Conservation (phyloP, 2,113 vertebrate species). For the Corythornis vintsioides region DNA sequence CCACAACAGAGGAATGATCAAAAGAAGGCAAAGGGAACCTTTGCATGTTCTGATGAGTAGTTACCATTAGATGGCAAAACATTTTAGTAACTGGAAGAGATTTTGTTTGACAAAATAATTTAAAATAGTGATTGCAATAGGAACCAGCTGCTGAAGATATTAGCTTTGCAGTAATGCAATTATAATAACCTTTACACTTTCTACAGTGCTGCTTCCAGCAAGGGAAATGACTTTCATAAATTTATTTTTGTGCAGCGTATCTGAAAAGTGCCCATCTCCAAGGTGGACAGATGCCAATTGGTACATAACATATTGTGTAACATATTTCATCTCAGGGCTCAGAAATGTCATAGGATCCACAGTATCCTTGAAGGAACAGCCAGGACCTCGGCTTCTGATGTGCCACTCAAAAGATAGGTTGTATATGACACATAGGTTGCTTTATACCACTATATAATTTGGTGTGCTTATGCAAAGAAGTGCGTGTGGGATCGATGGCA, state of each 20-base stretch:
- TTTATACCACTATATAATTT: slow-evolving; percentile 33
- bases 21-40: background rate
- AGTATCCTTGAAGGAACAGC: slow-evolving; percentile 10
- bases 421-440: slow-evolving; percentile 52
- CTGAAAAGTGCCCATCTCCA: slow-evolving; percentile 8
- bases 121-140: slow-evolving; percentile 14
- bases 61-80: background rate
- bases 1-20: background rate
- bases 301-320: background rate
- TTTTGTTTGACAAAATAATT: slow-evolving; percentile 23
- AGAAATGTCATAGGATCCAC: background rate
- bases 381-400: slow-evolving; percentile 28
- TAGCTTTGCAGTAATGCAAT: background rate
- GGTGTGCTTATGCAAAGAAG: slow-evolving; percentile 50
- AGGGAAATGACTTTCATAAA: slow-evolving; percentile 5
- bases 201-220: background rate
- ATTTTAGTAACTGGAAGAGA: background rate
- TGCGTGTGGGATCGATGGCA: slow-evolving; percentile 62
- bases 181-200: slow-evolving; percentile 10
- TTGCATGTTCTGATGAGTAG: background rate
- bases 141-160: slow-evolving; percentile 45
- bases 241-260: background rate
- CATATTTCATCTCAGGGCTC: background rate
- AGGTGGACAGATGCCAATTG: slow-evolving; percentile 10
- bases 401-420: slow-evolving; percentile 40